Evolutionary conservation across 2,797 vertebrate species (phyloP), one percentile per base, ranked within the genome.

Genomic region (Sardinella longiceps): DNA sequence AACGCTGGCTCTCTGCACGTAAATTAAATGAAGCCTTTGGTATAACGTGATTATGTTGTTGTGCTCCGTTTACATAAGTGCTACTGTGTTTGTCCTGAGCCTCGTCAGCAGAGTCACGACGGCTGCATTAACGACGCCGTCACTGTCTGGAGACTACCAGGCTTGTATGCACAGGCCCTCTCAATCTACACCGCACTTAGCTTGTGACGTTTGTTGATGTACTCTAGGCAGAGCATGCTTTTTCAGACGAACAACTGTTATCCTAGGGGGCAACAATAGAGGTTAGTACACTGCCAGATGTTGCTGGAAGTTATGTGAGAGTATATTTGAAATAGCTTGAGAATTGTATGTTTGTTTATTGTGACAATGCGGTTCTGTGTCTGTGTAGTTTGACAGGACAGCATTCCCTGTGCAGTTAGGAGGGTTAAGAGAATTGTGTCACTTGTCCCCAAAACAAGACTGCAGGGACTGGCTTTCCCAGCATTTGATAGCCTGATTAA

Each of bases 11-110:
- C 4, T n/a, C 80, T 18, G 63, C 28, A 80, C 33, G 43, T 77
- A 77, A 84, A 80, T 82, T n/a, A n/a, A 63, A 82, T 85, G 87
- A 85, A 87, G 86, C 85, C 86, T 94, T 94, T 94, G 94, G 89
- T 93, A 94, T 85, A 85, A 81, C 86, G 87, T 18, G 12, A 77
- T 77, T 43, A 77, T 77, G 70, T 77, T 70, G 63, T 70, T 77
- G 70, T 77, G 70, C 15, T 2, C 37, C 37, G 70, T 39, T 77
- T 39, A 77, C 70, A 77, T 77, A 77, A 77, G 37, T 14, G 18
- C 37, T 43, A 20, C 33, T 43, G 15, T 77, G 70, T 77, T 70
- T 77, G 70, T 20, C 37, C 70, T 43, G 70, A 39, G 39, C 12
- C 63, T 70, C 63, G 37, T 30, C 63, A 48, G n/a, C 46, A 12